Base-by-base conservation (phyloP, 1,140 invertebrate genomes). In the Chrysomallon squamiferum region DNA sequence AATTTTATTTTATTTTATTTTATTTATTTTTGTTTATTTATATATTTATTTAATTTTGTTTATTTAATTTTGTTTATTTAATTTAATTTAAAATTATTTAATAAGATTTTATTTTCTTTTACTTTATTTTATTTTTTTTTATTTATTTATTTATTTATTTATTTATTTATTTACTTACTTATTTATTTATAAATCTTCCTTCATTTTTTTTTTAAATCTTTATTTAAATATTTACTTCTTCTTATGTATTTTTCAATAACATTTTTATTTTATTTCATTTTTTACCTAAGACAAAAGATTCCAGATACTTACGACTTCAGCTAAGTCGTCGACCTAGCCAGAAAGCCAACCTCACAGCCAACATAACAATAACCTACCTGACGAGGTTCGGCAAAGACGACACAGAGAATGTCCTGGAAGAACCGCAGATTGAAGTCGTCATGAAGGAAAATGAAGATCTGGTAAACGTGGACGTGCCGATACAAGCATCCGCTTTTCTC, bases 401-500 rank as follows among this genome's bases (percentile, higher is more conserved):
- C 9, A 33, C 57, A 79, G 78, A 71, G 4, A 59, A 62, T 66
- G 63, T 79, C 4, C 52, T 81, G 29, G 71, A 72, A 30, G 61
- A 71, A 18, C 60, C 69, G 35, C 56, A 57, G 2, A 27, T 66
- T 35, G 50, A 50, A 35, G 65, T 63, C 20, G 66, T 68, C 2
- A 60, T 81, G 32, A 58, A 52, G n/a, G 64, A 64, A 25, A 76
- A 73, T 22, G 32, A 73, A 30, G 50, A 54, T 60, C 69, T 68
- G 13, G 54, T 58, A 3, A 67, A 62, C 18, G 68, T 74, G 22
- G 57, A 67, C 43, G 59, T 80, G 35, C 59, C 63, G 52, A 64
- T 81, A 6, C 63, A 68, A 3, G 18, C 67, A 9, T 68, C 73
- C 30, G 71, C 78, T 1, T 81, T 81, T 57, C 62, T 81, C 18